Base-by-base conservation (phyloP, 1,140 invertebrate species). In the Heterodera carotae region DNA sequence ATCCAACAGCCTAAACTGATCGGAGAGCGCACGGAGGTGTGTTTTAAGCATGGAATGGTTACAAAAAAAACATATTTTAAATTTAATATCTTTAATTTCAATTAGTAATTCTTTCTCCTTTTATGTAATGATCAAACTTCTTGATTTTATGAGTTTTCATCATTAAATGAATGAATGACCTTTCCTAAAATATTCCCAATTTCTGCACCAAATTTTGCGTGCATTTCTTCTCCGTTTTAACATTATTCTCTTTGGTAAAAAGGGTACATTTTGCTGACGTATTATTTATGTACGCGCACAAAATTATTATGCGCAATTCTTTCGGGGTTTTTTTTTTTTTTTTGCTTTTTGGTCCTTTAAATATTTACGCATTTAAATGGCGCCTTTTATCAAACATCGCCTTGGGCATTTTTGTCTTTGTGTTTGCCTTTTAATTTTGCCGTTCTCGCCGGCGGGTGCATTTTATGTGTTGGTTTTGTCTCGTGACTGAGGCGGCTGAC, bases 1-100 rank as follows among this genome's bases (percentile, higher is more conserved):
- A 59, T 85, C 59, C 71, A 74, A 60, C 71, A 74, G 62, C 71
- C 71, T 1, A 74, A 74, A 60, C 71, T 74, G 59, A 56, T 74
- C 62, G 27, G 56, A 27, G 71, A 74, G 25, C 56, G 71, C 7
- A 74, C 71, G 39, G 71, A 74, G 71, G 71, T 74, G 33, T 10
- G 48, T 18, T 53, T 53, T 53, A 53, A 18, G 48, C 15, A 1
- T 4, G 2, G 12, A 43, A 43, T 43, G n/a, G n/a, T 43, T 43
- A 8, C 39, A 43, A 43, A 8, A 43, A 43, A 43, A 43, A 43
- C 12, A 8, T 8, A 43, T 43, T 43, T 43, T 43, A 6, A 6
- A 39, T 39, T 39, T 39, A 8, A 8, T 43, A 43, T 43, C 12
- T 43, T 43, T n/a, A n/a, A n/a, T n/a, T n/a, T n/a, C n/a, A n/a